Base-by-base conservation (phyloP, 1,140 invertebrate genomes). In the Drosophila fuyamai region DNA sequence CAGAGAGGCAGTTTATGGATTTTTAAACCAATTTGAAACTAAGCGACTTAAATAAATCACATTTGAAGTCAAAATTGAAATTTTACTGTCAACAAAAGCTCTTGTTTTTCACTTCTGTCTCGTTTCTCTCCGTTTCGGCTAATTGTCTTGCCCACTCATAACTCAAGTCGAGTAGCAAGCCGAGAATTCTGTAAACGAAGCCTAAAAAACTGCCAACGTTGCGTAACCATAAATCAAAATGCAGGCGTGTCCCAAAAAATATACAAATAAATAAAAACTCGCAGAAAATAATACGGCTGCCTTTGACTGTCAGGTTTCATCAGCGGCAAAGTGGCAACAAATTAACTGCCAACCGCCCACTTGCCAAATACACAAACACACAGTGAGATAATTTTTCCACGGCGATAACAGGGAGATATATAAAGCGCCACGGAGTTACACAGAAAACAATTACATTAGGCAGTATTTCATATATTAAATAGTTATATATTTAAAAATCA, bases 141-240 rank as follows among this genome's bases (percentile, higher is more conserved):
- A 74, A 74, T 78, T 38, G 77, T 54, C 70, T 32, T 41, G 55
- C 35, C 41, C 23, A 35, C 44, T 61, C 76, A 56, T 79, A 79
- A 79, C 68, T 79, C 62, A 79, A 72, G 60, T 73, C 56, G 63
- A 79, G 77, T 67, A 36, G 50, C 56, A 56, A 46, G 43, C 57
- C 27, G 54, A 55, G 65, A 71, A 78, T 71, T 70, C 18, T 60
- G 43, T 32, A 48, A 23, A 50, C n/a, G 50, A 18, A 55, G 40
- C 54, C 61, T 48, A 83, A 70, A 80, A 73, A 83, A 65, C 59
- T 59, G 73, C 14, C 73, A 59, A 32, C 48, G 32, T 84, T 84
- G 77, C 78, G 81, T 65, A 76, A 79, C 56, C 79, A 86, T 86
- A 73, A 88, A 82, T 86, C 83, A 86, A 88, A 53, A 59, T 82